phyloP scores from a whole-genome alignment of 2,113 vertebrate genomes.

The Zapornia atra region DNA sequence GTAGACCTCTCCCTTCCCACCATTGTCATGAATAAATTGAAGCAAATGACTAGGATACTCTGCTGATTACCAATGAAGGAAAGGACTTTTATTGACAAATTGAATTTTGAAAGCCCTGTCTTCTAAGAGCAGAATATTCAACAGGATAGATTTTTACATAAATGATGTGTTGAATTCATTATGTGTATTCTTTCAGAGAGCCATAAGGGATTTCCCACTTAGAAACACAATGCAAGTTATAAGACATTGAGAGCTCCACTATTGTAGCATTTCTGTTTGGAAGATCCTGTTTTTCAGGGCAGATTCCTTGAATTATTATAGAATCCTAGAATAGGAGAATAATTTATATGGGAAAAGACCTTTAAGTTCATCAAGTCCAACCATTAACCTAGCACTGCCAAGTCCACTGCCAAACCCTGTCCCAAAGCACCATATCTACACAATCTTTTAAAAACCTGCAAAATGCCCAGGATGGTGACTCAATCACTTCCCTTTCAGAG shows the following conservation, averaged over 20 bases:
- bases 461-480: too few species aligned
- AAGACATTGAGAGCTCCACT: not conserved
- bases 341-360: too few species aligned
- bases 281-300: slow-evolving; percentile 23
- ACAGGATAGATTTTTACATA: slow-evolving; percentile 64
- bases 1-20: not conserved
- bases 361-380: too few species aligned
- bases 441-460: too few species aligned
- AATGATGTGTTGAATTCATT: slow-evolving; percentile 61
- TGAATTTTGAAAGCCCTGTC: slow-evolving; percentile 43
- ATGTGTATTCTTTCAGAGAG: not conserved
- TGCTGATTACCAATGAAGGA: slow-evolving; percentile 32
- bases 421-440: too few species aligned
- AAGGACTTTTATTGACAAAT: slow-evolving; percentile 49
- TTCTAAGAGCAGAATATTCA: slow-evolving; percentile 55
- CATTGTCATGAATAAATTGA: slow-evolving; percentile 43
- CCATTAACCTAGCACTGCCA: too few species aligned
- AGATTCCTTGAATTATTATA: not conserved
- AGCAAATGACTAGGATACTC: not conserved
- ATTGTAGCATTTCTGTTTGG: slow-evolving; percentile 11
- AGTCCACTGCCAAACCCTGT: too few species aligned
- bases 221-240: slow-evolving; percentile 40
- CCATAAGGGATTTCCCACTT: slow-evolving; percentile 36
- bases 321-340: too few species aligned
- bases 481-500: too few species aligned